Conservation (phyloP, 2,888 invertebrate genomes). For the Seladonia tumulorum region DNA sequence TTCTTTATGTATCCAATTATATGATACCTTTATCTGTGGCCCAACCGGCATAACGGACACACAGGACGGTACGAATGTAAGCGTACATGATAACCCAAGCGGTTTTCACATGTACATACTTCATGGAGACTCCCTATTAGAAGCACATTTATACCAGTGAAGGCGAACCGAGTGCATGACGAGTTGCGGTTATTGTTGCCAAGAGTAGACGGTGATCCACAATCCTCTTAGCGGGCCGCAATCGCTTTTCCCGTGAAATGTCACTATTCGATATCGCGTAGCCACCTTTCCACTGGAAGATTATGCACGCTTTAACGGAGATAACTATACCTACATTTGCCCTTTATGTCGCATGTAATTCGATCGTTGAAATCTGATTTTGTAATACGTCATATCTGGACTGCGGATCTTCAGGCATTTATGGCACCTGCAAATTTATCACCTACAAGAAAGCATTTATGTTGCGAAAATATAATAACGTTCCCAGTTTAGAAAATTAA, state of each 20-base stretch:
- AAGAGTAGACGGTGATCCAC: constrained; percentile 70
- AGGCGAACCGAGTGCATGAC: constrained; percentile 32
- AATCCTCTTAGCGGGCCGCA: constrained; percentile 74
- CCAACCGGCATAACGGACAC: not conserved
- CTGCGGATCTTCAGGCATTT: not conserved
- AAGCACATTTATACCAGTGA: not conserved
- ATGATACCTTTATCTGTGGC: not conserved
- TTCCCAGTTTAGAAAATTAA: not conserved
- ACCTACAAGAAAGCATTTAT: not conserved
- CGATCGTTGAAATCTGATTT: not conserved
- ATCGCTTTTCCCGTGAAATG: constrained; percentile 68
- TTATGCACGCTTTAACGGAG: not conserved
- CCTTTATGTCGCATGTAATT: not conserved
- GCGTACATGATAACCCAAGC: not conserved
- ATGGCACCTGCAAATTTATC: not conserved
- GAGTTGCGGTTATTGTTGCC: constrained; percentile 67
- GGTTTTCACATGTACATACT: not conserved
- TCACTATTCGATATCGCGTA: constrained; percentile 69
- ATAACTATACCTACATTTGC: not conserved
- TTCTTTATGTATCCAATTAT: too few species aligned
- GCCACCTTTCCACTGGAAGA: not conserved
- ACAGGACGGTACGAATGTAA: not conserved
- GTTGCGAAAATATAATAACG: not conserved
- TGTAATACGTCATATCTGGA: not conserved
- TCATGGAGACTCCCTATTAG: not conserved